Conservation (phyloP, 2,888 invertebrate genomes). For the Norana najaformis region DNA sequence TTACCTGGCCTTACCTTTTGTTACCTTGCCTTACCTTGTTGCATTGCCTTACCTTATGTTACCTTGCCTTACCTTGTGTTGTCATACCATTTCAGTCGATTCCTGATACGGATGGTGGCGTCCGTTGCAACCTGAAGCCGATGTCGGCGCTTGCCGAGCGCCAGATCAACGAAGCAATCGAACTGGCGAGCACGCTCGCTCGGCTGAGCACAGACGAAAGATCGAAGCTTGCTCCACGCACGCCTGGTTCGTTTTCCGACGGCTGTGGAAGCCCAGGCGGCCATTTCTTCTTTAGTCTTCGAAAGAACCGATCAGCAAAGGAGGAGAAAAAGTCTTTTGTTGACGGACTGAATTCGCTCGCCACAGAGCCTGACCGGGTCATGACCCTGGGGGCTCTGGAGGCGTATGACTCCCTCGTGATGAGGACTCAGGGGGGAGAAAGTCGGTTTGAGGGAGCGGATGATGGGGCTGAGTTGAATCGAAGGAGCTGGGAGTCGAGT, state of each 20-base stretch:
- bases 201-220: conserved; percentile 32
- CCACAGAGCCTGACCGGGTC: conserved; percentile 25
- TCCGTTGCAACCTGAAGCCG: conserved; percentile 70
- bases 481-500: not conserved
- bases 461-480: not conserved
- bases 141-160: conserved; percentile 91
- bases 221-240: not conserved
- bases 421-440: conserved; percentile 64
- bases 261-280: not conserved
- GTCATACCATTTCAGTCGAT: conserved; percentile 16
- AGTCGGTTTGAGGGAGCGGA: not conserved
- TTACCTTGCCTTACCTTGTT: too few species aligned
- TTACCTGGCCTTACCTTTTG: too few species aligned
- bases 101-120: not conserved
- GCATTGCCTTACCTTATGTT: too few species aligned
- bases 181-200: conserved; percentile 87
- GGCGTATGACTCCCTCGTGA: conserved; percentile 89
- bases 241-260: not conserved
- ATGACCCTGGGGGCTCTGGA: conserved; percentile 78
- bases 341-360: conserved; percentile 34
- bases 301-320: conserved; percentile 33
- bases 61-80: not conserved
- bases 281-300: conserved; percentile 28
- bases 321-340: conserved; percentile 41
- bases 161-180: conserved; percentile 87